phyloP scores from a whole-genome alignment of 1,140 invertebrate species.

The Pseudomyrmex dendroicus region DNA sequence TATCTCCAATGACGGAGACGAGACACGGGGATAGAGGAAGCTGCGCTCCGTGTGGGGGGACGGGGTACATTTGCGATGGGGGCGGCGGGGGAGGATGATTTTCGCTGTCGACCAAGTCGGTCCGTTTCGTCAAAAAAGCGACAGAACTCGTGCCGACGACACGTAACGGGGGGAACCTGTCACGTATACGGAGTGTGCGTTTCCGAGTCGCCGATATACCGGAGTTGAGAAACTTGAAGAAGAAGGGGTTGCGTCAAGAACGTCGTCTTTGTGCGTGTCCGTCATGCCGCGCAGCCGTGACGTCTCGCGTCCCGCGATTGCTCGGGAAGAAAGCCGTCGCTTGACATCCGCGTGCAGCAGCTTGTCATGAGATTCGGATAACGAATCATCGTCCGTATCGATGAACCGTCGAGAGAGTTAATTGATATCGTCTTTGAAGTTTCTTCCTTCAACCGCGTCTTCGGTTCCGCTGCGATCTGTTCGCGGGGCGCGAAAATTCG shows the following conservation, averaged over 20 bases:
- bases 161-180: conserved; percentile 31
- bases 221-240: neutral
- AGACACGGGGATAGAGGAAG: conserved; percentile 41
- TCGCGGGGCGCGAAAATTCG: neutral
- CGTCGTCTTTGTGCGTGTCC: conserved; percentile 11
- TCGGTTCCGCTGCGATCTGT: neutral
- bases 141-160: conserved; percentile 58
- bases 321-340: neutral
- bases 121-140: conserved; percentile 69
- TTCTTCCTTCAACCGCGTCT: neutral
- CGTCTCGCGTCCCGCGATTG: too few relatives aligned
- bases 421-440: neutral
- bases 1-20: conserved; percentile 42
- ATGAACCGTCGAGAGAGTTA: conserved; percentile 54
- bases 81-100: conserved; percentile 59
- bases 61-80: neutral
- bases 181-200: neutral
- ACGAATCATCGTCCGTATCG: conserved; percentile 23
- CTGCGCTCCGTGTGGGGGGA: conserved; percentile 16
- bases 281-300: conserved; percentile 16
- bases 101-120: conserved; percentile 69
- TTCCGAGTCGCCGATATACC: neutral
- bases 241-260: neutral
- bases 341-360: conserved; percentile 6
- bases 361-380: conserved; percentile 63